These are phyloP conservation scores for Drosophila seguyi DNA, from an alignment of 1,140 invertebrate genomes.

Conservation along the genomic window DNA sequence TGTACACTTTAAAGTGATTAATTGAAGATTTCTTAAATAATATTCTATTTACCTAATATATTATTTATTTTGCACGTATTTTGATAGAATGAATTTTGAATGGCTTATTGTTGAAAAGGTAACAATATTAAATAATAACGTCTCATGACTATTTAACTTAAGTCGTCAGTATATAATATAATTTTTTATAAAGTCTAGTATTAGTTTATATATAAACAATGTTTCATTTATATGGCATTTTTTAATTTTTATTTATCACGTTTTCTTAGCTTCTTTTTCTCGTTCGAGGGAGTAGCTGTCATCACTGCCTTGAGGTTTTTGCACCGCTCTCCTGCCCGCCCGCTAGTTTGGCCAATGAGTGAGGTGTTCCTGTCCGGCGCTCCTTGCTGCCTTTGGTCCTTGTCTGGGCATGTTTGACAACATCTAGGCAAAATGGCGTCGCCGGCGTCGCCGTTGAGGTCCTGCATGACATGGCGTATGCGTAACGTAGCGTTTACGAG, in stretches of 20 bases:
- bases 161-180: no score
- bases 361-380: slow-evolving; percentile 57
- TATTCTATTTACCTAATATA: no score
- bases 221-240: not conserved
- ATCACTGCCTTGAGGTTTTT: slow-evolving; percentile 17
- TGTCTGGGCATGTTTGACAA: slow-evolving; percentile 51
- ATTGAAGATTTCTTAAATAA: no score
- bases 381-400: slow-evolving; percentile 8
- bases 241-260: not conserved
- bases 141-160: no score
- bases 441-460: slow-evolving; percentile 30
- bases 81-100: no score
- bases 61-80: no score
- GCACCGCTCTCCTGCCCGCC: not conserved
- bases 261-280: not conserved
- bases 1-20: no score
- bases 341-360: slow-evolving; percentile 41
- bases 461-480: slow-evolving; percentile 60
- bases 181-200: not conserved
- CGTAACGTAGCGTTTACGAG: slow-evolving; percentile 67
- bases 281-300: not conserved
- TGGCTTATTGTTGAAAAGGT: no score
- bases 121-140: no score
- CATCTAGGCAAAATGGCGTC: slow-evolving; percentile 54
- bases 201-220: not conserved